Evolutionary conservation across 2,888 invertebrate genomes (phyloP).

Genomic region (Mesorhabditis sp.): DNA sequence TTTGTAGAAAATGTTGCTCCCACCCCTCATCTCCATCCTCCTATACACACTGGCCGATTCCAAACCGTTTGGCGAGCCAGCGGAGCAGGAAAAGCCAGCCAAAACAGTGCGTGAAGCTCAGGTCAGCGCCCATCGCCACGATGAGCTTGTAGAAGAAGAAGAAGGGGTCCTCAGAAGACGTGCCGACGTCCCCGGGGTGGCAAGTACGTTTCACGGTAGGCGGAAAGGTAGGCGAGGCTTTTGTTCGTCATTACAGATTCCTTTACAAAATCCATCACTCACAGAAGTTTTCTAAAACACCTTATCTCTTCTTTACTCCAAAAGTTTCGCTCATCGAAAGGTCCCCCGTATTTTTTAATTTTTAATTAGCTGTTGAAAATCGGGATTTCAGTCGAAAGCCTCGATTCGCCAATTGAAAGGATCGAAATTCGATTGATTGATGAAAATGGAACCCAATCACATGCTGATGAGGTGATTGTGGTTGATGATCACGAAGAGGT

Average conservation of each 20-base stretch:
- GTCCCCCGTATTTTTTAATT: background rate
- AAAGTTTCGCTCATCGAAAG: too few species aligned
- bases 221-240: constrained; percentile 2
- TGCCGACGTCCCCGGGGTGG: background rate
- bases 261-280: too few species aligned
- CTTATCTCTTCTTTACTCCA: too few species aligned
- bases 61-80: too few species aligned
- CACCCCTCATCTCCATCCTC: too few species aligned
- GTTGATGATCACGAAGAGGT: background rate
- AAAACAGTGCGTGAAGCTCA: too few species aligned
- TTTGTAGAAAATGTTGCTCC: too few species aligned
- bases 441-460: constrained; percentile 26
- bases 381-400: constrained; percentile 32
- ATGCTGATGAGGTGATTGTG: constrained; percentile 7
- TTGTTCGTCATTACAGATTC: background rate
- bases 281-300: too few species aligned
- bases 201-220: constrained; percentile 5
- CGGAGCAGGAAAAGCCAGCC: too few species aligned
- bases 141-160: background rate
- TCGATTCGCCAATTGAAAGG: constrained; percentile 38
- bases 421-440: constrained; percentile 46
- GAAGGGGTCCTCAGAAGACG: background rate
- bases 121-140: too few species aligned
- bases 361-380: background rate
- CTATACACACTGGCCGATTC: too few species aligned